These are phyloP conservation scores for Daktulosphaira vitifoliae DNA, from an alignment of 1,140 invertebrate species.

Conservation along the genomic window DNA sequence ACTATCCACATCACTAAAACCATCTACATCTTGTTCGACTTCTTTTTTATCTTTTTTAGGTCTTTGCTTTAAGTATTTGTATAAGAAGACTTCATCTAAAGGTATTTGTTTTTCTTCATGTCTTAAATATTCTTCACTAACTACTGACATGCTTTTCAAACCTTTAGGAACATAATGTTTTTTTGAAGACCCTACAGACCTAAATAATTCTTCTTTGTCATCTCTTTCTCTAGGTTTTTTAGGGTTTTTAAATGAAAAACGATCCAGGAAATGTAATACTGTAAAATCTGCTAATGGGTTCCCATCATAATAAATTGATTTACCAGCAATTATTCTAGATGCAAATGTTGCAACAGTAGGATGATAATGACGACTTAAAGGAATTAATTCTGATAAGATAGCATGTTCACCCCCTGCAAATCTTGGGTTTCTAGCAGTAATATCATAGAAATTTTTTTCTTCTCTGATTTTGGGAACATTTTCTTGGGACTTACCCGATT, in stretches of 20 bases:
- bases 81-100: conserved; percentile 72
- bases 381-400: conserved; percentile 61
- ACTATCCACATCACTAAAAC: conserved; percentile 65
- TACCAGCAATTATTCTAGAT: conserved; percentile 64
- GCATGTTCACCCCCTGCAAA: conserved; percentile 64
- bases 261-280: conserved; percentile 78
- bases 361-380: conserved; percentile 72
- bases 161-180: conserved; percentile 56
- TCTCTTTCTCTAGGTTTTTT: conserved; percentile 54
- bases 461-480: conserved; percentile 35
- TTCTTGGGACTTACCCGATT: no score
- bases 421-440: conserved; percentile 69
- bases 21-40: conserved; percentile 44
- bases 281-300: conserved; percentile 90
- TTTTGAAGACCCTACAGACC: conserved; percentile 50
- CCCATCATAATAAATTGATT: conserved; percentile 70
- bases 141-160: conserved; percentile 54
- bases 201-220: conserved; percentile 43
- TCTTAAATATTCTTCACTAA: conserved; percentile 59
- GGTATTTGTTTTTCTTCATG: conserved; percentile 61
- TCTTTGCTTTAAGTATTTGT: conserved; percentile 49
- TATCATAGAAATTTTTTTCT: conserved; percentile 46
- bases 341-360: conserved; percentile 86
- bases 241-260: conserved; percentile 94
- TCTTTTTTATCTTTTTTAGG: conserved; percentile 38